phyloP scores from a whole-genome alignment of 2,797 vertebrate genomes.

The Trachops cirrhosus region DNA sequence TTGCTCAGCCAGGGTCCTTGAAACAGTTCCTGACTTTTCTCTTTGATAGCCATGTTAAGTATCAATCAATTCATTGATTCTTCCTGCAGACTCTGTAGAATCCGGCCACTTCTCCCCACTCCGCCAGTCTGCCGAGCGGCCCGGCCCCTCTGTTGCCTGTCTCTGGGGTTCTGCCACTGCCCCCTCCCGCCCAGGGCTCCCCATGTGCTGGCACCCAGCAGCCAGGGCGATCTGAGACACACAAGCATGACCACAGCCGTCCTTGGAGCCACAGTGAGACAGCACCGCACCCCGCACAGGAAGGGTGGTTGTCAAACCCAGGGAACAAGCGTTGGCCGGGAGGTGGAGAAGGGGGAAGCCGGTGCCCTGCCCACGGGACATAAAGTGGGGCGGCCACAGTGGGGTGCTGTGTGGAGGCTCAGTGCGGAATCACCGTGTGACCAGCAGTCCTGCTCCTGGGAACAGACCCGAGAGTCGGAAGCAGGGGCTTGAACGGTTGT shows the following conservation, averaged over 20 bases:
- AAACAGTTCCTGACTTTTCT: neutral
- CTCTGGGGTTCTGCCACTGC: too few species aligned
- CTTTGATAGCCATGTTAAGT: neutral
- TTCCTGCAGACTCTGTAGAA: neutral
- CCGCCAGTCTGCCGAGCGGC: too few species aligned
- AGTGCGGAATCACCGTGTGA: neutral
- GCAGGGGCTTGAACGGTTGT: too few species aligned
- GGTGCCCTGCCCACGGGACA: rapidly evolving
- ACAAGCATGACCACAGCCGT: neutral
- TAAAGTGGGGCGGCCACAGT: rapidly evolving
- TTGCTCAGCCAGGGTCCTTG: neutral
- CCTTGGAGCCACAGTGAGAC: neutral
- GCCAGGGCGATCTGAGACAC: neutral
- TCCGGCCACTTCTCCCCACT: neutral
- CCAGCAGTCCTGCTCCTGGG: neutral
- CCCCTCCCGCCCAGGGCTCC: neutral
- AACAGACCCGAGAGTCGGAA: neutral
- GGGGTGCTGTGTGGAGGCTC: neutral
- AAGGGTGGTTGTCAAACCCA: rapidly evolving
- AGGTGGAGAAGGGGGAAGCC: neutral
- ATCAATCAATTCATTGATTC: neutral
- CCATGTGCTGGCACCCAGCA: rapidly evolving
- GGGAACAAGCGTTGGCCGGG: neutral
- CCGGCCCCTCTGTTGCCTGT: rapidly evolving
- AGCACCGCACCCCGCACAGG: neutral